Evolutionary conservation across 2,888 invertebrate species (phyloP).

Genomic region (Rugalucina vietnamica): DNA sequence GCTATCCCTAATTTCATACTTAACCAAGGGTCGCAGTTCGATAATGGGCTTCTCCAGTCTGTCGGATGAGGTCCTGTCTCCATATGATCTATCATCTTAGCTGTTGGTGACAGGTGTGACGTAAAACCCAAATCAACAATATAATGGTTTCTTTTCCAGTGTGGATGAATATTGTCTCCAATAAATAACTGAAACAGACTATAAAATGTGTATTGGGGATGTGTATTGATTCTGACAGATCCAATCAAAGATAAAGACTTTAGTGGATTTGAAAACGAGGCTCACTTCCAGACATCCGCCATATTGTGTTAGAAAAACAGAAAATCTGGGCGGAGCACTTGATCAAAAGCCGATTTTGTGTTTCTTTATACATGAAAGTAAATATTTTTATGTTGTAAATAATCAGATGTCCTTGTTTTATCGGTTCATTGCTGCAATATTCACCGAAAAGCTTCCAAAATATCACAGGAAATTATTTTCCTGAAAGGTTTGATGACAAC

Average conservation of each 20-base stretch:
- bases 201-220: not conserved
- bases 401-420: not conserved
- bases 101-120: too few species aligned
- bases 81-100: too few species aligned
- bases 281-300: constrained; percentile 59
- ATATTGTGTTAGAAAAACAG: constrained; percentile 54
- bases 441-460: not conserved
- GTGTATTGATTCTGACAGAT: not conserved
- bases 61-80: too few species aligned
- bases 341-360: not conserved
- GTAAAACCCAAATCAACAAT: not conserved
- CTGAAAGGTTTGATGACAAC: not conserved
- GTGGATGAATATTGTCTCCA: not conserved
- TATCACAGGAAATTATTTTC: not conserved
- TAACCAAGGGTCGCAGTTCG: too few species aligned
- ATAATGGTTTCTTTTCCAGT: not conserved
- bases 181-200: not conserved
- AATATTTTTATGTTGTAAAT: not conserved
- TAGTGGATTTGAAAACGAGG: constrained; percentile 52
- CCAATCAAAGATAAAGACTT: constrained; percentile 37
- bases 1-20: too few species aligned
- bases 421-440: not conserved
- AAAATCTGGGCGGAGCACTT: constrained; percentile 34
- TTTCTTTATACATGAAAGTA: not conserved
- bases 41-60: too few species aligned